phyloP scores from a whole-genome alignment of 1,140 invertebrate genomes.

The Camponotus pennsylvanicus region DNA sequence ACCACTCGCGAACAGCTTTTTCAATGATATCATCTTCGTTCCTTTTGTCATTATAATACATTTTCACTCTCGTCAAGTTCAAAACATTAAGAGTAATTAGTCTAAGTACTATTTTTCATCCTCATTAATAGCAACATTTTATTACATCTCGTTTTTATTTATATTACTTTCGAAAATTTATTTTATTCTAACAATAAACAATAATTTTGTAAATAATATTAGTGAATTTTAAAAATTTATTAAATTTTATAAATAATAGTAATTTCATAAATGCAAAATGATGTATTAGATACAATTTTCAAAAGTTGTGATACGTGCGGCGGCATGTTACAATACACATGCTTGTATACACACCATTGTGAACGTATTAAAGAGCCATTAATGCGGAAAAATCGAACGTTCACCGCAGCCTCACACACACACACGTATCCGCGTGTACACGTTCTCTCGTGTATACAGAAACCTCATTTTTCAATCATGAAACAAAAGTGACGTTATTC shows the following conservation, averaged over 20 bases:
- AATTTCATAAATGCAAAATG: neutral
- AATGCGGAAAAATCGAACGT: slow-evolving; percentile 49
- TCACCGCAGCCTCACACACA: slow-evolving; percentile 5
- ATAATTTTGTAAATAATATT: neutral
- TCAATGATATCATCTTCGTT: neutral
- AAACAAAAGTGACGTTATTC: slow-evolving; percentile 45
- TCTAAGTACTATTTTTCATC: neutral
- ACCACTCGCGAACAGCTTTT: neutral
- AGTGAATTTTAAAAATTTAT: too few species aligned
- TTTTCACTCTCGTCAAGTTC: neutral
- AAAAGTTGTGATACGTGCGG: slow-evolving; percentile 1
- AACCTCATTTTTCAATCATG: slow-evolving; percentile 48
- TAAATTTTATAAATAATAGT: too few species aligned
- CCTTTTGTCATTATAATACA: slow-evolving; percentile 7
- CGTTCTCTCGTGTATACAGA: slow-evolving; percentile 1
- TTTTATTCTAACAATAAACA: neutral
- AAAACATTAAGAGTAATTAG: neutral
- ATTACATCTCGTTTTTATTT: neutral
- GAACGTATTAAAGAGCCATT: slow-evolving; percentile 50
- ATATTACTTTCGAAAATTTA: neutral
- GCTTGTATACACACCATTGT: slow-evolving; percentile 28
- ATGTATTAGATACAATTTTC: slow-evolving; percentile 2
- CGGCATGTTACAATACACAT: slow-evolving; percentile 23
- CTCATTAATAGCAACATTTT: neutral
- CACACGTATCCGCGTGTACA: neutral